phyloP scores from a whole-genome alignment of 2,888 invertebrate genomes.

The Drosophila merina region DNA sequence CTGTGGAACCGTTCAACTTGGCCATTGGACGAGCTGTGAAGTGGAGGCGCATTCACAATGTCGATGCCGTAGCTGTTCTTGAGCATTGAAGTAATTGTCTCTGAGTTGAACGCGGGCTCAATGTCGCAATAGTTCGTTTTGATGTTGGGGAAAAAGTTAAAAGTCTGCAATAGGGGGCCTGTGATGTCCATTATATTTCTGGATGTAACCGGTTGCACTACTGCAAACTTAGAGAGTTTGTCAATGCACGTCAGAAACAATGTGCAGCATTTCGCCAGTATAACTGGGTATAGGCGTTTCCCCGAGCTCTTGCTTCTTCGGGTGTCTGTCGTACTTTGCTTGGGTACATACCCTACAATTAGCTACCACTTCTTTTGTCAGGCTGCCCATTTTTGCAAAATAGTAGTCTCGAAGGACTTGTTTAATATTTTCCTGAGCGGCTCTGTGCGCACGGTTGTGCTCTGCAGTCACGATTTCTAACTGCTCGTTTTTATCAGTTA shows the following conservation, averaged over 20 bases:
- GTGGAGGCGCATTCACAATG: not conserved
- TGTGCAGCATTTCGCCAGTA: conserved; percentile 6
- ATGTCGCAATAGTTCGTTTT: no score
- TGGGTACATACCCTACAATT: conserved; percentile 9
- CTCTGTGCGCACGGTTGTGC: conserved; percentile 34
- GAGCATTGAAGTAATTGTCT: no score
- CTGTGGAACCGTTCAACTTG: conserved; percentile 13
- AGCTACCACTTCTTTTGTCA: conserved; percentile 21
- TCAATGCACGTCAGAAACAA: conserved; percentile 1
- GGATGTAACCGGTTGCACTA: no score
- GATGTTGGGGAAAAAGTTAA: no score
- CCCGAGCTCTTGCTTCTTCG: conserved; percentile 12
- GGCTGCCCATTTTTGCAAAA: conserved; percentile 36
- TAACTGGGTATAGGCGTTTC: conserved; percentile 6
- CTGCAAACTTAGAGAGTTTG: no score
- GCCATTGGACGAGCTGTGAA: not conserved
- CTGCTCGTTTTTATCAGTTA: conserved; percentile 1
- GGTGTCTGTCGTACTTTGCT: conserved; percentile 17
- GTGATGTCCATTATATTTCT: no score
- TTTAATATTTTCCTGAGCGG: conserved; percentile 35
- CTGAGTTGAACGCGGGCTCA: no score
- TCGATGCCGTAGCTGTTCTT: not conserved
- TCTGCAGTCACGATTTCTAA: conserved; percentile 8
- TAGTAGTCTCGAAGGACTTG: conserved; percentile 33
- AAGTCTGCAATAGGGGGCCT: no score